Conservation (phyloP, 2,888 invertebrate species). For the Achlya flavicornis region DNA sequence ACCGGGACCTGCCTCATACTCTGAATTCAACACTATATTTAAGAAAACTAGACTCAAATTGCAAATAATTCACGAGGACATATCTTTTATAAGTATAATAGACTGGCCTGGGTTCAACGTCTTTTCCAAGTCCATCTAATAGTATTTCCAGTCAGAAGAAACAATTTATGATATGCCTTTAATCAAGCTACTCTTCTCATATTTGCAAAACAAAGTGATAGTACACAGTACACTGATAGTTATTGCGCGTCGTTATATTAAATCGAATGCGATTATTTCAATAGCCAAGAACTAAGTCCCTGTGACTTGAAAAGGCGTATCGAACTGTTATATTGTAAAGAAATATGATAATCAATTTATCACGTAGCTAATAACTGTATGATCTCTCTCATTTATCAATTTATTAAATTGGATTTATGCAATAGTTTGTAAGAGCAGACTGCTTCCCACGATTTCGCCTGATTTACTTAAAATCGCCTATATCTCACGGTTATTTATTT, state of each 20-base stretch:
- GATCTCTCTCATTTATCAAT: conserved; percentile 11
- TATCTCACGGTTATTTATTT: background rate
- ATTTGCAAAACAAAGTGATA: conserved; percentile 3
- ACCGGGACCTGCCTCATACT: no score
- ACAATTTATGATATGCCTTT: background rate
- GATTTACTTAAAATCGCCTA: background rate
- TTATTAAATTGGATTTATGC: background rate
- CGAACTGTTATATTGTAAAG: conserved; percentile 5
- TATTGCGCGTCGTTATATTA: conserved; percentile 20
- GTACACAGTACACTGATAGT: conserved; percentile 7
- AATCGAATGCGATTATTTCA: conserved; percentile 33
- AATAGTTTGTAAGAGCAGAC: background rate
- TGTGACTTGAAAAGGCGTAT: conserved; percentile 27
- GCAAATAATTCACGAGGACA: no score
- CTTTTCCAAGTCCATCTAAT: background rate
- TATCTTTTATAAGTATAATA: background rate
- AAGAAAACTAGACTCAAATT: background rate
- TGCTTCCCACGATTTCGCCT: background rate
- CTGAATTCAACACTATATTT: no score
- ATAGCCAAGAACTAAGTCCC: conserved; percentile 29
- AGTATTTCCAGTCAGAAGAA: background rate
- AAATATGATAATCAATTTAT: conserved; percentile 4
- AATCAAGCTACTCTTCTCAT: background rate
- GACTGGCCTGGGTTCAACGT: background rate
- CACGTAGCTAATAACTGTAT: conserved; percentile 1